phyloP scores from a whole-genome alignment of 2,888 invertebrate genomes.

The Seladonia tumulorum region DNA sequence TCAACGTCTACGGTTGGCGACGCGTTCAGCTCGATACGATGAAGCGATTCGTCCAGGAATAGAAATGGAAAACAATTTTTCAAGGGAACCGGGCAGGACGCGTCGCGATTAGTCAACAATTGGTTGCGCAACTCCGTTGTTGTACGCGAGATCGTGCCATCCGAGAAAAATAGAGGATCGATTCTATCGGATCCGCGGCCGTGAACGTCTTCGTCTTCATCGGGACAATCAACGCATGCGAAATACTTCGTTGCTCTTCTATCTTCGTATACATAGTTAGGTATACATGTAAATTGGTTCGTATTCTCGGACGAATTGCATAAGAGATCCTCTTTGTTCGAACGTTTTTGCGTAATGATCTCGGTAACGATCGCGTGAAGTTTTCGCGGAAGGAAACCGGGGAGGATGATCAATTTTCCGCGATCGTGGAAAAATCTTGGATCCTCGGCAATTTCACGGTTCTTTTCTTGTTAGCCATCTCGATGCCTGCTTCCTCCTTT shows the following conservation, averaged over 20 bases:
- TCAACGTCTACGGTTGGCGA: neutral
- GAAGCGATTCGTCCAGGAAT: slow-evolving; percentile 43
- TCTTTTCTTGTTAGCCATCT: neutral
- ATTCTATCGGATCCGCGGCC: neutral
- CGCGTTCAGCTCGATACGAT: slow-evolving; percentile 12
- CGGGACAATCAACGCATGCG: neutral
- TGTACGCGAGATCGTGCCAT: neutral
- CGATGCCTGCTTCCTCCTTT: neutral
- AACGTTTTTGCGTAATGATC: slow-evolving; percentile 18
- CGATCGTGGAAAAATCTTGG: slow-evolving; percentile 3
- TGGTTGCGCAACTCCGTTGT: slow-evolving; percentile 43
- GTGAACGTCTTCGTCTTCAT: neutral
- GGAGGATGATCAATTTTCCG: neutral
- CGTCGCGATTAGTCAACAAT: slow-evolving; percentile 39
- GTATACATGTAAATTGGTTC: neutral
- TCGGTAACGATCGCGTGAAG: slow-evolving; percentile 8
- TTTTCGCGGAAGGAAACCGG: neutral
- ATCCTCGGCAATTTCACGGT: neutral
- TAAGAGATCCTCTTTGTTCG: slow-evolving; percentile 6
- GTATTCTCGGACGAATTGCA: slow-evolving; percentile 2
- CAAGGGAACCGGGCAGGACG: slow-evolving; percentile 34
- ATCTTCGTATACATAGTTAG: neutral
- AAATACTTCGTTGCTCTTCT: neutral
- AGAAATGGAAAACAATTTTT: slow-evolving; percentile 52
- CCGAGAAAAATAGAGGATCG: neutral